Conservation (phyloP, 2,888 invertebrate genomes). For the Acleris laterana region DNA sequence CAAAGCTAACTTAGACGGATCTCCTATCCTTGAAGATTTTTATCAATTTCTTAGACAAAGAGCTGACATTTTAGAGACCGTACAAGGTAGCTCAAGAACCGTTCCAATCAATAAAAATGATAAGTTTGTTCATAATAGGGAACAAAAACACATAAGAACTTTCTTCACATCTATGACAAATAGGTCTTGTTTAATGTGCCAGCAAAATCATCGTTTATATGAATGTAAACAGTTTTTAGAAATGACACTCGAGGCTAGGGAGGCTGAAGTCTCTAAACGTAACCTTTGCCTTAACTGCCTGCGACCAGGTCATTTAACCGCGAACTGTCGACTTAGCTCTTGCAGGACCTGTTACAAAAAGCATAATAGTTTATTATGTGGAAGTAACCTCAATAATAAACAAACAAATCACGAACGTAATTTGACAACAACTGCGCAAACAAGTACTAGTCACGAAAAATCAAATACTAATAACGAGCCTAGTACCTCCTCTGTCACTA, state of each 20-base stretch:
- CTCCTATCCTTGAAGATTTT: slow-evolving; percentile 1
- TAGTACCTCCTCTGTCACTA: neutral
- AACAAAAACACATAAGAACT: slow-evolving; percentile 2
- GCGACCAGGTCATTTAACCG: neutral
- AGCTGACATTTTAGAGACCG: slow-evolving; percentile 5
- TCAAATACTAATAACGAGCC: neutral
- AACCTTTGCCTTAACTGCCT: slow-evolving; percentile 2
- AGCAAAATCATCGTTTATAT: slow-evolving; percentile 1
- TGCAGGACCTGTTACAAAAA: slow-evolving; percentile 4
- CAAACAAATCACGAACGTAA: neutral
- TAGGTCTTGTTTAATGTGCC: neutral
- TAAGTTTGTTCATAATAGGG: slow-evolving; percentile 1
- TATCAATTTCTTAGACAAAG: neutral
- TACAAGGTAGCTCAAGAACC: neutral
- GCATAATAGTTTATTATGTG: slow-evolving; percentile 4
- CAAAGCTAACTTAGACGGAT: neutral
- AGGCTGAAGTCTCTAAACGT: slow-evolving; percentile 5
- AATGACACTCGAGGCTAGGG: neutral
- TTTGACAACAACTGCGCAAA: neutral
- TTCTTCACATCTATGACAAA: slow-evolving; percentile 1
- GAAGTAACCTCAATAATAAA: neutral
- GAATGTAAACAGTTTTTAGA: slow-evolving; percentile 3
- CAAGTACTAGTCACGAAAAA: neutral
- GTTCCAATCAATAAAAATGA: slow-evolving; percentile 4
- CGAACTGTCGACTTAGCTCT: slow-evolving; percentile 1